phyloP scores from a whole-genome alignment of 2,888 invertebrate species.

The Pediacus dermestoides region DNA sequence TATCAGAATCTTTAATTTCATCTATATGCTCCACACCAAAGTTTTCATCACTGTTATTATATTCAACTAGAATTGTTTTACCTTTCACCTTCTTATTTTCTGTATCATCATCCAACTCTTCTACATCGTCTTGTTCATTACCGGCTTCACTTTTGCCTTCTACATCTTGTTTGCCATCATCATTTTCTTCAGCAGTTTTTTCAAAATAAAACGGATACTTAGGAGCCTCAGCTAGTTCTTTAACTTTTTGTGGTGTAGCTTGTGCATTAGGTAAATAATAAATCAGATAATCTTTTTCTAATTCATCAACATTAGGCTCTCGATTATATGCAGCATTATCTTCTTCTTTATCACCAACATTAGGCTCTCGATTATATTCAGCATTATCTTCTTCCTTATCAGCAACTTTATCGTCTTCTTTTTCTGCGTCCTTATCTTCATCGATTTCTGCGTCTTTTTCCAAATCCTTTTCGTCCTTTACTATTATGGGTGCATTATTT shows the following conservation, averaged over 20 bases:
- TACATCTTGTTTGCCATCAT: constrained; percentile 12
- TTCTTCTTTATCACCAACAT: constrained; percentile 13
- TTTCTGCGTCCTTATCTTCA: constrained; percentile 14
- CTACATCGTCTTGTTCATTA: constrained; percentile 16
- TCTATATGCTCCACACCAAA: constrained; percentile 3
- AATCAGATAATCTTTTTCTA: no score
- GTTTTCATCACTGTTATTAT: constrained; percentile 2
- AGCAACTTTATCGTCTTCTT: constrained; percentile 17
- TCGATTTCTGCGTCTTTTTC: constrained; percentile 19
- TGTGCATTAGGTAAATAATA: no score
- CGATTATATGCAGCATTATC: constrained; percentile 3
- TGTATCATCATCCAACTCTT: constrained; percentile 19
- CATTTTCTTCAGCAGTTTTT: constrained; percentile 7
- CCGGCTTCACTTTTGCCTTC: not conserved
- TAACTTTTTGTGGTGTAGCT: no score
- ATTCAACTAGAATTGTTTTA: constrained; percentile 7
- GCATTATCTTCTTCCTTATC: constrained; percentile 12
- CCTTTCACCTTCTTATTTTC: constrained; percentile 19
- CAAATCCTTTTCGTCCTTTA: constrained; percentile 13
- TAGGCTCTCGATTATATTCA: constrained; percentile 7
- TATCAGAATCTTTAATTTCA: constrained; percentile 2
- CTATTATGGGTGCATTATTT: no score
- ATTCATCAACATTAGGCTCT: constrained; percentile 6
- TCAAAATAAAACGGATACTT: not conserved
- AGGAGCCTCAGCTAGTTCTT: no score